A percentile compares a stretch with the other conserved stretches of the same genome.
phyloP scores from a whole-genome alignment of 2,888 invertebrate genomes.

The Euplexia lucipara region DNA sequence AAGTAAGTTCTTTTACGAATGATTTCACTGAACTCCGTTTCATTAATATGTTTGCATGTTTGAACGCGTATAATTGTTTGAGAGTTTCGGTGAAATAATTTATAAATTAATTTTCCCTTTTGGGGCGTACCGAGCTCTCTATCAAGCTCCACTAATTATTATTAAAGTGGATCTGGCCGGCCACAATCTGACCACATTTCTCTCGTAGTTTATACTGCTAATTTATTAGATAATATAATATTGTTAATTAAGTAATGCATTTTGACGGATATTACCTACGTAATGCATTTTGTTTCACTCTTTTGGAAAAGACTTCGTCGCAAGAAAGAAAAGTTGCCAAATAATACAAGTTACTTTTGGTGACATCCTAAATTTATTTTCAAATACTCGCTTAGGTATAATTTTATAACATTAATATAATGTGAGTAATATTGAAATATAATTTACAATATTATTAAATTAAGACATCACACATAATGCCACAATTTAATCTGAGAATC shows the following conservation, averaged over 20 bases:
- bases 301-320: no score
- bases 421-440: no score
- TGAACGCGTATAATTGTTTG: slow-evolving; percentile 20
- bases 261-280: no score
- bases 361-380: no score
- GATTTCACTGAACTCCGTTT: slow-evolving; percentile 7
- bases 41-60: slow-evolving; percentile 26
- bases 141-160: slow-evolving; percentile 31
- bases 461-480: no score
- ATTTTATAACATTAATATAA: no score
- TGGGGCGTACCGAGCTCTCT: slow-evolving; percentile 19
- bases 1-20: slow-evolving; percentile 4
- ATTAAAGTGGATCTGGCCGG: slow-evolving; percentile 39
- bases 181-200: slow-evolving; percentile 35
- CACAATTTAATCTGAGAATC: no score
- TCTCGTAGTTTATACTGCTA: slow-evolving; percentile 8
- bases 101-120: slow-evolving; percentile 43
- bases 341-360: no score
- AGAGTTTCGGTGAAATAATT: slow-evolving; percentile 27
- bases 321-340: no score
- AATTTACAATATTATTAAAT: no score
- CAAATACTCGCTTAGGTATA: no score
- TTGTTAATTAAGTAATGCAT: slow-evolving; percentile 8
- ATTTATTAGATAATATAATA: slow-evolving; percentile 28
- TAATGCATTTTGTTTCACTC: no score